Percentiles rank a stretch among this genome's conserved stretches.
These are phyloP conservation scores for Eurosta solidaginis DNA, from an alignment of 1,140 invertebrate genomes.

Conservation along the genomic window DNA sequence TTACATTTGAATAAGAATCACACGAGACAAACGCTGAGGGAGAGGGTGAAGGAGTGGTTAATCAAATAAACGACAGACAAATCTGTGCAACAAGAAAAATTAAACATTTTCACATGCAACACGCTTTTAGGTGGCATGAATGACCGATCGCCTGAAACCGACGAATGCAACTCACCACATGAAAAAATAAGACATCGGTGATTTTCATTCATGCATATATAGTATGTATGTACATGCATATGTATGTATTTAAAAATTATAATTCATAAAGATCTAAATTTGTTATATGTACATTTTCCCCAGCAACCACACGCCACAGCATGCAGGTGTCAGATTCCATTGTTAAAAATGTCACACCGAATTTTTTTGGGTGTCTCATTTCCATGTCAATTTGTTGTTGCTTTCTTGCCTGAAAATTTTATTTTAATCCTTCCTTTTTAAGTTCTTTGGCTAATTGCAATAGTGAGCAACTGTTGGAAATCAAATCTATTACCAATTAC, in stretches of 20 bases:
- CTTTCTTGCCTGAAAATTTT: too few species aligned
- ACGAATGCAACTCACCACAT: background rate
- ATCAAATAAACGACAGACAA: background rate
- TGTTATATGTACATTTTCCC: too few species aligned
- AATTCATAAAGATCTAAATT: too few species aligned
- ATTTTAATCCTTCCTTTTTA: too few species aligned
- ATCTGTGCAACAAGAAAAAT: background rate
- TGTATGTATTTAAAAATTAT: too few species aligned
- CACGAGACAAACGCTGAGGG: background rate
- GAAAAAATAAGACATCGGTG: background rate
- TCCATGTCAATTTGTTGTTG: background rate
- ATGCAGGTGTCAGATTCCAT: slow-evolving; percentile 2
- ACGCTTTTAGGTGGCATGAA: background rate
- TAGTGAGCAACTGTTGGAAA: too few species aligned
- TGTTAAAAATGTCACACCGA: background rate
- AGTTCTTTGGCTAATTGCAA: too few species aligned
- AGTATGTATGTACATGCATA: background rate
- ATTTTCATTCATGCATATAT: background rate
- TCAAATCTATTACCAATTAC: too few species aligned
- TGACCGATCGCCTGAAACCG: too few species aligned
- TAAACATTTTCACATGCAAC: background rate
- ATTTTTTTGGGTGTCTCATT: background rate
- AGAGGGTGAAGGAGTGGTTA: background rate
- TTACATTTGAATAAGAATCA: background rate
- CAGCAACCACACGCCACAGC: background rate